Conservation (phyloP, 1,140 invertebrate species). For the Aphis gossypii region DNA sequence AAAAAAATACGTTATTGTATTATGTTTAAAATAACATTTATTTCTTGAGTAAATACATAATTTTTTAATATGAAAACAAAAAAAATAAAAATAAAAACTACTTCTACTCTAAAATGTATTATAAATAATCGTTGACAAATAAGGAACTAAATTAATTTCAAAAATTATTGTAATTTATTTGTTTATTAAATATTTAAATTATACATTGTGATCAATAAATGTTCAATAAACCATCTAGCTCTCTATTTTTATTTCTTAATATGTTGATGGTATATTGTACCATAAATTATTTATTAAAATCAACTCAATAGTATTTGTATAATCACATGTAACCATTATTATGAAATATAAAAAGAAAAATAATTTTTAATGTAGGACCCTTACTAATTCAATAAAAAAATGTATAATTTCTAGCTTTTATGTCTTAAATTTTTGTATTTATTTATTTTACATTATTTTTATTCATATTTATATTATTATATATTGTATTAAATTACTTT, state of each 20-base stretch:
- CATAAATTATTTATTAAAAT: not conserved
- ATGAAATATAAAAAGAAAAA: not conserved
- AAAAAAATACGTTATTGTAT: not conserved
- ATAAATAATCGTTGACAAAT: not conserved
- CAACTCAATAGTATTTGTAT: not conserved
- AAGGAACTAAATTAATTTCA: not conserved
- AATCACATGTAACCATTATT: not conserved
- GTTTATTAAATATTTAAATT: too few relatives aligned
- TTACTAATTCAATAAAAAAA: too few relatives aligned
- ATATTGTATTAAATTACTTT: too few relatives aligned
- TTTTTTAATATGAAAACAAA: not conserved
- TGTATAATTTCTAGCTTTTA: too few relatives aligned
- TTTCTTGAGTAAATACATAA: not conserved
- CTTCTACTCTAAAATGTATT: too few relatives aligned
- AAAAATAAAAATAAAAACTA: not conserved
- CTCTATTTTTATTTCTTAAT: not conserved
- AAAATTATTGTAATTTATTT: not conserved
- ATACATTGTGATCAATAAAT: too few relatives aligned
- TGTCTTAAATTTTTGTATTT: not conserved
- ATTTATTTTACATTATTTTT: too few relatives aligned
- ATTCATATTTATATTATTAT: too few relatives aligned
- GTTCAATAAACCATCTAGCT: not conserved
- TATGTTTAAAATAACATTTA: not conserved
- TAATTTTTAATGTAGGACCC: too few relatives aligned
- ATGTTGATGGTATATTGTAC: not conserved